These are phyloP conservation scores for Helicoverpa assulta DNA, from an alignment of 2,888 invertebrate species.

Conservation along the genomic window DNA sequence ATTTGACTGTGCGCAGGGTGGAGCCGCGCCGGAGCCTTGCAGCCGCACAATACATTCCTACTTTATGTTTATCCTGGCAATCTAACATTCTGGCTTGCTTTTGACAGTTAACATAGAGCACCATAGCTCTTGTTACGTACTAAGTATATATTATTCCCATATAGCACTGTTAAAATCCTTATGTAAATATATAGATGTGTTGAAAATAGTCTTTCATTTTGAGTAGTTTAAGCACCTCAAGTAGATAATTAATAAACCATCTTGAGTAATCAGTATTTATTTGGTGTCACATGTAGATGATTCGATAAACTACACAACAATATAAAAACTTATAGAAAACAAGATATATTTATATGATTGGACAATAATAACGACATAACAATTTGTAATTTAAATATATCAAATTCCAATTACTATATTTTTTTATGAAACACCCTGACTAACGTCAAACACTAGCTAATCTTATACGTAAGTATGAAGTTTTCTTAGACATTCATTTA, in stretches of 20 bases:
- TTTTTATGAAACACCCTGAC: slow-evolving; percentile 10
- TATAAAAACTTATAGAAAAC: slow-evolving; percentile 39
- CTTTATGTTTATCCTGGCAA: slow-evolving; percentile 78
- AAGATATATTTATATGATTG: slow-evolving; percentile 10
- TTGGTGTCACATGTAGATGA: slow-evolving; percentile 44
- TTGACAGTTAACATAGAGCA: slow-evolving; percentile 72
- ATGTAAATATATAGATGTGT: slow-evolving; percentile 90
- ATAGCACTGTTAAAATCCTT: slow-evolving; percentile 88
- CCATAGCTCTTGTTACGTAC: slow-evolving; percentile 78
- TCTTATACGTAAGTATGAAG: slow-evolving; percentile 15
- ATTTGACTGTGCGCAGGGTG: slow-evolving; percentile 86
- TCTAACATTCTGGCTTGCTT: slow-evolving; percentile 81
- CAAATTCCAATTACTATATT: background rate
- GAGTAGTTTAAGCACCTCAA: background rate
- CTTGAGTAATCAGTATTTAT: slow-evolving; percentile 52
- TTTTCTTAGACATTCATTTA: slow-evolving; percentile 43
- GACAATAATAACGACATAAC: slow-evolving; percentile 31
- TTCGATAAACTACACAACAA: slow-evolving; percentile 41
- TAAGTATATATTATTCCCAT: slow-evolving; percentile 81
- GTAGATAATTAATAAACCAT: slow-evolving; percentile 34
- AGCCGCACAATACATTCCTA: slow-evolving; percentile 73
- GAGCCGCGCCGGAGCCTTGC: slow-evolving; percentile 74
- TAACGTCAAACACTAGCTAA: slow-evolving; percentile 15
- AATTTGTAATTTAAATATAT: slow-evolving; percentile 19
- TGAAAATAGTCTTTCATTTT: slow-evolving; percentile 83